Conservation (phyloP, 2,888 invertebrate genomes). For the Epicampocera succincta region DNA sequence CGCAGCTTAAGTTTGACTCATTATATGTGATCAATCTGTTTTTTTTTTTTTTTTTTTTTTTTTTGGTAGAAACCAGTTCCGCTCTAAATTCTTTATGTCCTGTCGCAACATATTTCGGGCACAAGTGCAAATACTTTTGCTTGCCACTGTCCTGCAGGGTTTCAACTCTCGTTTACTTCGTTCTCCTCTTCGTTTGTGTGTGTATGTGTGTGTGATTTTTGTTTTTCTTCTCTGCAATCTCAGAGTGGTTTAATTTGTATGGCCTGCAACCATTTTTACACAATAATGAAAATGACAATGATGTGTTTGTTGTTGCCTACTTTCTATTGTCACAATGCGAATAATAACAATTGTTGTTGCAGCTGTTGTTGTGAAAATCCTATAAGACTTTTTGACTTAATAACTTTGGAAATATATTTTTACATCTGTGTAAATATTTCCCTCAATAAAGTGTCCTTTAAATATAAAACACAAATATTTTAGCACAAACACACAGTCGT, state of each 20-base stretch:
- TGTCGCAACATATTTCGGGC: no score
- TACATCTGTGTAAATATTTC: conserved; percentile 38
- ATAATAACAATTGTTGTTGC: conserved; percentile 13
- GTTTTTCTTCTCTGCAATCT: background rate
- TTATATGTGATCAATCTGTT: no score
- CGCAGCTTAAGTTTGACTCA: no score
- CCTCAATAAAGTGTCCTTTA: conserved; percentile 46
- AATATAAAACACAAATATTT: conserved; percentile 34
- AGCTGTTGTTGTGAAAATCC: conserved; percentile 42
- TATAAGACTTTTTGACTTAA: conserved; percentile 54
- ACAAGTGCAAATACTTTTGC: background rate
- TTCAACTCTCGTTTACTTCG: no score
- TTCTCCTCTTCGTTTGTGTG: no score
- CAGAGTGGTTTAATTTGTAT: conserved; percentile 8
- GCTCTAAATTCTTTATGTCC: no score
- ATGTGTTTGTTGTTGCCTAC: conserved; percentile 23
- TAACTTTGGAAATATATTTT: conserved; percentile 43
- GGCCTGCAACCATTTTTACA: conserved; percentile 28
- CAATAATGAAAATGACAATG: conserved; percentile 30
- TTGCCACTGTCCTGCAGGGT: background rate
- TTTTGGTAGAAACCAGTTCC: no score
- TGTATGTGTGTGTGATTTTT: no score
- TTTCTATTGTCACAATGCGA: conserved; percentile 21
- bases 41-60: no score
- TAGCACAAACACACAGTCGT: background rate